Percentiles rank a stretch among this genome's conserved stretches.
Conservation (phyloP, 2,888 invertebrate genomes). For the Mactromeris polynyma region DNA sequence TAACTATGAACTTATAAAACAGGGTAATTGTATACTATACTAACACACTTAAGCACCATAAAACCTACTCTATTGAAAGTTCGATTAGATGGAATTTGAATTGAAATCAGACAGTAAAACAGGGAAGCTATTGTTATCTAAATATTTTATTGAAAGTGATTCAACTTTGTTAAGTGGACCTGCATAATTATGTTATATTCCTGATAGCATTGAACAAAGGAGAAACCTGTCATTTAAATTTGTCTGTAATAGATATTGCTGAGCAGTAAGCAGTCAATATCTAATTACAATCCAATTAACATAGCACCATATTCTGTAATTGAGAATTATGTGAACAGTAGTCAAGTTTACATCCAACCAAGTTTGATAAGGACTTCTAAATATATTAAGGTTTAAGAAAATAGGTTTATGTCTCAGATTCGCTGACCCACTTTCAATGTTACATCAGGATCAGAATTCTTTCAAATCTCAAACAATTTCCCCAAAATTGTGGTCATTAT, state of each 20-base stretch:
- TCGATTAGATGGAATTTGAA: background rate
- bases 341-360: too few relatives aligned
- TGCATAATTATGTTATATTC: background rate
- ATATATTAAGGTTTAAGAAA: too few relatives aligned
- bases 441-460: too few relatives aligned
- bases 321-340: background rate
- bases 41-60: background rate
- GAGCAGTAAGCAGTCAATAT: background rate
- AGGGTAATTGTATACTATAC: slow-evolving; percentile 10
- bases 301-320: background rate
- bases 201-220: background rate
- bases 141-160: background rate
- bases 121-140: background rate
- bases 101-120: background rate
- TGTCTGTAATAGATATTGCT: background rate
- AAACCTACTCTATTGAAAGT: background rate
- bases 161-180: background rate
- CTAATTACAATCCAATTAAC: background rate
- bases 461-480: too few relatives aligned
- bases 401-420: too few relatives aligned
- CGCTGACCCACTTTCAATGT: too few relatives aligned
- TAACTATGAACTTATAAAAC: background rate
- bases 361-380: too few relatives aligned
- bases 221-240: background rate
- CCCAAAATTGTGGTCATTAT: too few relatives aligned